These are phyloP conservation scores for Coronaproctus castanopsis DNA, from an alignment of 2,888 invertebrate species.

Conservation along the genomic window DNA sequence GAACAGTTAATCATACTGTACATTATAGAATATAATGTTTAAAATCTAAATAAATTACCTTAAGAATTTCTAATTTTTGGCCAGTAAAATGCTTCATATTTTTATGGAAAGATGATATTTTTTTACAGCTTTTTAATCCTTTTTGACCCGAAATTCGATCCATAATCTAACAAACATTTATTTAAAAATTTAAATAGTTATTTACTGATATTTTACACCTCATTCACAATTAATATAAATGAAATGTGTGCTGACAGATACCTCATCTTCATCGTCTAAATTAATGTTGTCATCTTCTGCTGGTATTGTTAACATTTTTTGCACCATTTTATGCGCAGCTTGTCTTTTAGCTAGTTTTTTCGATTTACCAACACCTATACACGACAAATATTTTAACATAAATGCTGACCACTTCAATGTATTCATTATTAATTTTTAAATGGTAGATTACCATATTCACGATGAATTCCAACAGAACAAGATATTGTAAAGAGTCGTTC, in stretches of 20 bases:
- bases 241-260: no score
- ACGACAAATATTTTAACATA: no score
- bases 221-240: no score
- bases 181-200: no score
- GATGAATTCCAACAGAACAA: slow-evolving; percentile 66
- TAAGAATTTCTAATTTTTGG: slow-evolving; percentile 63
- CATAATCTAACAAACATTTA: slow-evolving; percentile 1
- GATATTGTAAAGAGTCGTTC: slow-evolving; percentile 84
- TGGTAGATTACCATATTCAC: slow-evolving; percentile 39
- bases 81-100: slow-evolving; percentile 70
- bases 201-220: no score
- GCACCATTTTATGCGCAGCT: slow-evolving; percentile 89
- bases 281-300: slow-evolving; percentile 42
- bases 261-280: slow-evolving; percentile 52
- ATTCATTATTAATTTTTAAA: no score
- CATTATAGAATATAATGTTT: no score
- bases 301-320: slow-evolving; percentile 55
- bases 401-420: no score
- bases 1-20: no score
- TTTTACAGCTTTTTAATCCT: slow-evolving; percentile 46
- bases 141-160: slow-evolving; percentile 8
- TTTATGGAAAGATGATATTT: slow-evolving; percentile 88
- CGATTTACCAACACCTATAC: slow-evolving; percentile 70
- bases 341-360: slow-evolving; percentile 93
- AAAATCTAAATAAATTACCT: slow-evolving; percentile 45